Base-by-base conservation (phyloP, 1,140 invertebrate species). In the Pectinophora gossypiella region DNA sequence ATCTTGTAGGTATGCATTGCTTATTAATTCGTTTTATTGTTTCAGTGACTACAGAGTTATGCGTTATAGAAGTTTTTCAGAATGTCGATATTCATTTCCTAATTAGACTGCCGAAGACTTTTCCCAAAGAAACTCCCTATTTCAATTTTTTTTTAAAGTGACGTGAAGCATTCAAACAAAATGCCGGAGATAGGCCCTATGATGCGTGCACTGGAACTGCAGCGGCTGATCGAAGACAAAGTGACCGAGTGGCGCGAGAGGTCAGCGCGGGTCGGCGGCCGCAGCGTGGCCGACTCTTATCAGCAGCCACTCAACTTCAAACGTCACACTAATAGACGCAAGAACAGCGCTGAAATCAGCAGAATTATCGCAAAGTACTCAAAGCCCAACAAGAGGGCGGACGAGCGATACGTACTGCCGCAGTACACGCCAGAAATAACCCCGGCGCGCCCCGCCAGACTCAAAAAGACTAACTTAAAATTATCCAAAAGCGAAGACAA, bases 361-460 rank as follows among this genome's bases (percentile, higher is more conserved):
- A 84, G 76, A 85, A 87, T 87, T 76, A 85, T 85, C 74, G 76
- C 84, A 66, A 87, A 87, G 73, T 85, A 85, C 70, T 87, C 84
- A 45, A 85, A 68, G 59, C 72, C 71, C 45, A 68, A 68, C 55
- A 76, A 78, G 63, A 74, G 78, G 59, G 55, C 78, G 54, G 68
- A 63, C 62, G 80, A 84, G 47, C 72, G 60, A 35, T 61, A 69
- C 54, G 64, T 64, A 40, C 40, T 57, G 21, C 19, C 55, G 32
- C 57, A 61, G n/a, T 56, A 55, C 47, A 60, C 60, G 36, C 56
- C 55, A 9, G 64, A 73, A 47, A 64, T 56, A 44, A 67, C 68
- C 27, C 79, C 83, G 19, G 62, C 64, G 20, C 67, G 73, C n/a
- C 84, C 84, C 1, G 70, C 64, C 20, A 65, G 84, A 45, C 54